These are phyloP conservation scores for Thunnus maccoyii DNA, from an alignment of 2,113 vertebrate species.

Conservation along the genomic window DNA sequence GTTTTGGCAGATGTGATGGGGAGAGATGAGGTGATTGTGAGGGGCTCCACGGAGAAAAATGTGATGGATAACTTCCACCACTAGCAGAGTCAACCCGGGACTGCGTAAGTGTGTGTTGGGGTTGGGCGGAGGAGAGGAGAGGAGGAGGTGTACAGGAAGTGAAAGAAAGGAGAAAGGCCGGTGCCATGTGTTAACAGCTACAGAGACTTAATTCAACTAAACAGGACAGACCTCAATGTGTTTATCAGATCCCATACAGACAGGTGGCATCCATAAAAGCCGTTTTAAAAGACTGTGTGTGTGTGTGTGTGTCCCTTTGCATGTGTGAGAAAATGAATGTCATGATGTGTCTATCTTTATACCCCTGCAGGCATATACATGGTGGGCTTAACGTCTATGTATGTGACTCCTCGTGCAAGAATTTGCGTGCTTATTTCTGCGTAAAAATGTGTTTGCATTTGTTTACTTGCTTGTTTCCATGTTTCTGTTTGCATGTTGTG, in stretches of 20 bases:
- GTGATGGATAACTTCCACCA: constrained; percentile 79
- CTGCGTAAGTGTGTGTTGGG: not conserved
- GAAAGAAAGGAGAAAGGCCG: constrained; percentile 18
- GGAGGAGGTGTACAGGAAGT: constrained; percentile 14
- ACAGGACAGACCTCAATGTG: constrained; percentile 14
- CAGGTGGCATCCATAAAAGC: constrained; percentile 68
- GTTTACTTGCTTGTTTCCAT: constrained; percentile 12
- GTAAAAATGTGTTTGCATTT: constrained; percentile 17
- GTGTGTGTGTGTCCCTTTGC: constrained; percentile 33
- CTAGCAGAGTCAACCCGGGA: constrained; percentile 26
- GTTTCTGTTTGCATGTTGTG: constrained; percentile 2
- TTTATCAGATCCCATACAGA: constrained; percentile 56
- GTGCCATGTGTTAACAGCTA: constrained; percentile 52
- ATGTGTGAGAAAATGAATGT: constrained; percentile 59
- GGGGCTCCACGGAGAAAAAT: constrained; percentile 56
- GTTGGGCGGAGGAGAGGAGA: not conserved
- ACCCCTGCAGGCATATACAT: constrained; percentile 16
- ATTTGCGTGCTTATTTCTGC: constrained; percentile 18
- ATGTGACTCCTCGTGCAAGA: constrained; percentile 10
- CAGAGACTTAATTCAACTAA: constrained; percentile 47
- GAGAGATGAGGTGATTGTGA: constrained; percentile 76
- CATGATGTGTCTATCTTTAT: constrained; percentile 57
- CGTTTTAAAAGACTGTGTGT: constrained; percentile 23
- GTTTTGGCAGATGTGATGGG: constrained; percentile 76
- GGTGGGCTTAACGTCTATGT: constrained; percentile 27